These are phyloP conservation scores for Palythoa grandis DNA, from an alignment of 92 coral and sea anemone genomes.

Conservation along the genomic window DNA sequence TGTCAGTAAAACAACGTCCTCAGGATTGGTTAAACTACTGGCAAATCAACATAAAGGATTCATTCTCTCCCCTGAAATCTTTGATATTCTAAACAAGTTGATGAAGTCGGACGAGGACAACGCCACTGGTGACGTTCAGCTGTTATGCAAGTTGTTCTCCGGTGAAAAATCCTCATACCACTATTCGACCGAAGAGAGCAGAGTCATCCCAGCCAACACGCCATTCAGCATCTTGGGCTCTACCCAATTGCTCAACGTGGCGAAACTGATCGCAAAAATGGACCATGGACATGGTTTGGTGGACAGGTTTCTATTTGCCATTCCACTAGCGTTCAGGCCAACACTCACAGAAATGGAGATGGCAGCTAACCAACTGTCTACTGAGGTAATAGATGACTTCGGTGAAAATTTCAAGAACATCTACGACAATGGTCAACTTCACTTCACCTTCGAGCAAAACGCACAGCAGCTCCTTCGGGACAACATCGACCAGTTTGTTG, in stretches of 20 bases:
- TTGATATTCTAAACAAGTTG: constrained; percentile 43
- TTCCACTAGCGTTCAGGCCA: constrained; percentile 50
- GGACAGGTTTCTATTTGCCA: constrained; percentile 58
- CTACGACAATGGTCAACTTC: not conserved
- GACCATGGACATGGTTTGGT: constrained; percentile 65
- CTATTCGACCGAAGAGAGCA: constrained; percentile 55
- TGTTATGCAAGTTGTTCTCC: constrained; percentile 3
- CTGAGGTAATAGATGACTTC: constrained; percentile 44
- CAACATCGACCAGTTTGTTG: constrained; percentile 35
- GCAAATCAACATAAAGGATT: constrained; percentile 18
- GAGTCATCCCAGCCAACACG: constrained; percentile 50
- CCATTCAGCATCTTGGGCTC: constrained; percentile 63
- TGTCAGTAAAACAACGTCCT: constrained; percentile 43
- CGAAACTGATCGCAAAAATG: constrained; percentile 63
- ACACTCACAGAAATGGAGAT: constrained; percentile 49
- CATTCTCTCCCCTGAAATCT: constrained; percentile 43
- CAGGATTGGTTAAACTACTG: constrained; percentile 45
- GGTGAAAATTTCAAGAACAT: constrained; percentile 23
- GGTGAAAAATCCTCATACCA: not conserved
- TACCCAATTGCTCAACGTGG: constrained; percentile 53
- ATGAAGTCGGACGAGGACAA: constrained; percentile 56
- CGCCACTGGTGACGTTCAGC: constrained; percentile 1
- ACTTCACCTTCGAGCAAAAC: not conserved
- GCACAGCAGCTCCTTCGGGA: constrained; percentile 12
- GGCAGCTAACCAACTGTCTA: constrained; percentile 25